Evolutionary conservation across 2,113 vertebrate genomes (phyloP), one percentile per base, ranked within the genome.

Genomic region (Porphyrio hochstetteri): DNA sequence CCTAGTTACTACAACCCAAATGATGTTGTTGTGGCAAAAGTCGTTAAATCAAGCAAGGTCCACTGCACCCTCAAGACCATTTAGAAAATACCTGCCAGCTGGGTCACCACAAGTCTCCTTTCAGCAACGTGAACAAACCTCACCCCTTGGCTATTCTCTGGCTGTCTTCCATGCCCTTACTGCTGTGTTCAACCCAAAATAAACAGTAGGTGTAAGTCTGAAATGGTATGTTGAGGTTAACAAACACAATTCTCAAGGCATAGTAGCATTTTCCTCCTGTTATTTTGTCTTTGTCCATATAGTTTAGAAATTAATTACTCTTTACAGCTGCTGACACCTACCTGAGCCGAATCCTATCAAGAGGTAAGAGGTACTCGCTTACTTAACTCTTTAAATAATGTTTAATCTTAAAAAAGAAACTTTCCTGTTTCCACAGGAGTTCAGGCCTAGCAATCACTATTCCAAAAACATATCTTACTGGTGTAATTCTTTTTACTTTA

Each of bases 401-500:
- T 76, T 90, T 95, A 67, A 74, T 50, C 33, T 86, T 83, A 29
- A 29, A 84, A 69, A 82, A 87, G 44, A 90, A 85, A 57, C 48
- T 87, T 86, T 23, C 38, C 24, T 64, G 46, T 83, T 93, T 95
- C 63, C 80, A 83, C 86, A 90, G 81, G 70, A 92, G 40, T 74
- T 93, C 92, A 89, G 8, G 3, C 31, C 67, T 85, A 91, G 64
- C 74, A 93, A 93, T 88, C 87, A 60, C 88, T 94, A 91, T 86
- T 97, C 90, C 38, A 87, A 96, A 95, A 96, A 67, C 94, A 97
- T 40, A 84, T 81, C 85, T 74, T 92, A 71, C 70, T 92, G 81
- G 40, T 93, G 78, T 65, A 91, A 88, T 68, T 88, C 69, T 78
- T 86, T 88, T 88, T 90, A 68, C 82, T 94, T 93, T 76, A 95